Conservation (phyloP, 1,140 invertebrate species). For the Listronotus oregonensis region DNA sequence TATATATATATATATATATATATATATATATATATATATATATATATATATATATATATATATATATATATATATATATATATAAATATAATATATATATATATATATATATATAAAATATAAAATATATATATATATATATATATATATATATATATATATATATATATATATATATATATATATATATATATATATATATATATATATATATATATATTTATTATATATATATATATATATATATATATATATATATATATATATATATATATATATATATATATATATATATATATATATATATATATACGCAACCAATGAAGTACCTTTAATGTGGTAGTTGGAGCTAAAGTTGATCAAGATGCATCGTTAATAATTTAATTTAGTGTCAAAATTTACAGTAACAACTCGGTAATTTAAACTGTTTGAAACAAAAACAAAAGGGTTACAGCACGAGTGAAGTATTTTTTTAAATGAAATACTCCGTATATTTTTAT, state of each 20-base stretch:
- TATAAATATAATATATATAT: slow-evolving; percentile 20
- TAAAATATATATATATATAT: slow-evolving; percentile 1
- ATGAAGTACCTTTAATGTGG: too few species aligned
- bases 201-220: background rate
- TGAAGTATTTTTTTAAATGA: too few species aligned
- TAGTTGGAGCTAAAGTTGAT: too few species aligned
- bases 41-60: slow-evolving; percentile 21
- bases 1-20: slow-evolving; percentile 21
- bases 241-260: slow-evolving; percentile 6
- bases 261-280: slow-evolving; percentile 9
- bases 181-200: background rate
- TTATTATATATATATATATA: background rate
- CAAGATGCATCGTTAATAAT: too few species aligned
- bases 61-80: slow-evolving; percentile 21
- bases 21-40: slow-evolving; percentile 20
- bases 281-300: slow-evolving; percentile 7
- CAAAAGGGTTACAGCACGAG: too few species aligned
- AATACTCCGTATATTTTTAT: too few species aligned
- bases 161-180: background rate
- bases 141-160: slow-evolving; percentile 2
- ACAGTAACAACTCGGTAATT: too few species aligned
- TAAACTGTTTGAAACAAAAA: too few species aligned
- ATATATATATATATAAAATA: slow-evolving; percentile 1
- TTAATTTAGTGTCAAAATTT: too few species aligned
- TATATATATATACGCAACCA: slow-evolving; percentile 1